phyloP scores from a whole-genome alignment of 2,113 vertebrate species.

The Pteruthius melanotis region DNA sequence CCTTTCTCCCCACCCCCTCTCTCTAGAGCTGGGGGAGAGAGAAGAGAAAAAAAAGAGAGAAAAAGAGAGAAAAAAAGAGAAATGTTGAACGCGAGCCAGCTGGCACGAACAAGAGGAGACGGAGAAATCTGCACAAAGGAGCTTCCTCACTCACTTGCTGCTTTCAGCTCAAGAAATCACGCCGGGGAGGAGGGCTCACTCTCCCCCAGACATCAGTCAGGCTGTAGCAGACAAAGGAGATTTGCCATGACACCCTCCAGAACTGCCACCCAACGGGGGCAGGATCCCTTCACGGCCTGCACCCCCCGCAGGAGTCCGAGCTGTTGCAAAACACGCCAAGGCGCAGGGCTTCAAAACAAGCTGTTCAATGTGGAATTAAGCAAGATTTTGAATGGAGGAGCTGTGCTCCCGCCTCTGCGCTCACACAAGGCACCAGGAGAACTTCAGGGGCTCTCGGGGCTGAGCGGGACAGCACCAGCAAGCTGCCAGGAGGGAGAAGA shows the following conservation, averaged over 20 bases:
- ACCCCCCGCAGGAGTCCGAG: neutral
- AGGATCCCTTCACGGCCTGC: neutral
- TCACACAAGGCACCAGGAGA: neutral
- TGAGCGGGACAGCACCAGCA: neutral
- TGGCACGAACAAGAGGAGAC: constrained; percentile 60
- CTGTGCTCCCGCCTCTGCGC: neutral
- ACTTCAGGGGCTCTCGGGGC: neutral
- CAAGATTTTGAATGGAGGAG: neutral
- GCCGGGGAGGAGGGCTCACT: constrained; percentile 33
- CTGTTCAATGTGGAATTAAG: neutral
- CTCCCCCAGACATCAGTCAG: constrained; percentile 28
- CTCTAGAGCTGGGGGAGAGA: constrained; percentile 30
- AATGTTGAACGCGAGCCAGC: constrained; percentile 62
- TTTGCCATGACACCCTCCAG: constrained; percentile 22
- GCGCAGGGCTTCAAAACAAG: constrained; percentile 3
- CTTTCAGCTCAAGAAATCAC: constrained; percentile 59
- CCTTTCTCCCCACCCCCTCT: constrained; percentile 35
- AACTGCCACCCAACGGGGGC: constrained; percentile 4
- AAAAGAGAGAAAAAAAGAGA: constrained; percentile 59
- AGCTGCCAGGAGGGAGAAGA: neutral
- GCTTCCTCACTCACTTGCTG: constrained; percentile 67
- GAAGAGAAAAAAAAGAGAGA: neutral
- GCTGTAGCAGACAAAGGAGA: constrained; percentile 45
- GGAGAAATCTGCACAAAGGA: constrained; percentile 66
- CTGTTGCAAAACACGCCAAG: neutral